Percentiles rank a stretch among this genome's conserved stretches.
phyloP scores from a whole-genome alignment of 1,140 invertebrate genomes.

The Adelges cooleyi region DNA sequence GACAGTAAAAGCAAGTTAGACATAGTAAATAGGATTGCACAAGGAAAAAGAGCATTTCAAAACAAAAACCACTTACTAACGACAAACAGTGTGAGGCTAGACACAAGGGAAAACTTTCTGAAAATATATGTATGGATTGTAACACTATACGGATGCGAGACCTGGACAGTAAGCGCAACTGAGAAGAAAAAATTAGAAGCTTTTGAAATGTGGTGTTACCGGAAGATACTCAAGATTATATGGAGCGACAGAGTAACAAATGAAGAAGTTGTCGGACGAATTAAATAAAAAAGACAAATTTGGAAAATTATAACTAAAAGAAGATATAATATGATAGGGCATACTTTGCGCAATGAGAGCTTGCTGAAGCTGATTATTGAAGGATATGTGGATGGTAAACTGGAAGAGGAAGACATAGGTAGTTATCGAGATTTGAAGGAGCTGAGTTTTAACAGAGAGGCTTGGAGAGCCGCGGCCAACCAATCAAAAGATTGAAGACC shows the following conservation, averaged over 20 bases:
- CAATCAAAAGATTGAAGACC: no score
- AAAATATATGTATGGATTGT: conserved; percentile 25
- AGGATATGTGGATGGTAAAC: conserved; percentile 9
- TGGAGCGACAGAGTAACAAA: conserved; percentile 26
- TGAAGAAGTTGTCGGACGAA: conserved; percentile 19
- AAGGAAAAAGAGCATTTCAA: no score
- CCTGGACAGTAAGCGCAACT: conserved; percentile 11
- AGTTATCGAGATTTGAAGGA: no score
- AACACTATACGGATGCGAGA: conserved; percentile 22
- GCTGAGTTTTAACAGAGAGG: no score
- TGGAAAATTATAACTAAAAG: conserved; percentile 17
- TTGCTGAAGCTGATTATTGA: conserved; percentile 6
- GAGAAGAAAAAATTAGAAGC: conserved; percentile 21
- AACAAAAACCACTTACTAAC: no score
- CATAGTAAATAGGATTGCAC: no score
- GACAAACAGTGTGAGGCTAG: no score
- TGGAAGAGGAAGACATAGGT: not conserved
- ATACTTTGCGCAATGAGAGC: conserved; percentile 1
- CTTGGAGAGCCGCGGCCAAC: no score
- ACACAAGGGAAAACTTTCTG: conserved; percentile 16
- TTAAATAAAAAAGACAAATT: conserved; percentile 16
- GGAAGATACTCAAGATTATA: conserved; percentile 11
- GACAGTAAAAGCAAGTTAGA: no score
- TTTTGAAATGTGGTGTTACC: conserved; percentile 27
- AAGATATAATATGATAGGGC: conserved; percentile 8